phyloP scores from a whole-genome alignment of 2,113 vertebrate species.

The Sciurus niger region DNA sequence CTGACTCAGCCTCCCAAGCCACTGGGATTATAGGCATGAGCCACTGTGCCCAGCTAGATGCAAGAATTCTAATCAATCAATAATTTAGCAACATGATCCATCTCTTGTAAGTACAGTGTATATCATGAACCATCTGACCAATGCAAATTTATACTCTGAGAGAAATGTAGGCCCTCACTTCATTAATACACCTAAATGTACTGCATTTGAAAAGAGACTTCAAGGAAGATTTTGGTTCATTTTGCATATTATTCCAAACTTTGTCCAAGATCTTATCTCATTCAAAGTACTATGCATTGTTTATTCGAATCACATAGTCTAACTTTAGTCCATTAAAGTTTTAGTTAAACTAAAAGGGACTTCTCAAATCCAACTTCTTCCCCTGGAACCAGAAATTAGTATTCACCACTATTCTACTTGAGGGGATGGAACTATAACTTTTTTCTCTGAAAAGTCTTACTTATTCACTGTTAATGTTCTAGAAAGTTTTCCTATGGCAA shows the following conservation, averaged over 20 bases:
- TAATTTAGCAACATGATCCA: not conserved
- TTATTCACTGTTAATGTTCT: slow-evolving; percentile 8
- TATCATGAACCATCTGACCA: not conserved
- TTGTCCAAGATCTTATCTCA: not conserved
- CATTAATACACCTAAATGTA: not conserved
- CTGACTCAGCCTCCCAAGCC: too few species aligned
- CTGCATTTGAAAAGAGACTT: not conserved
- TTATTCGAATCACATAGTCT: not conserved
- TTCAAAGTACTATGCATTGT: not conserved
- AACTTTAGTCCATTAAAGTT: not conserved
- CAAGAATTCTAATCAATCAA: not conserved
- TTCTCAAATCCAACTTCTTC: not conserved
- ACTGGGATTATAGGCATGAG: too few species aligned
- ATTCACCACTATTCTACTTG: slow-evolving; percentile 19
- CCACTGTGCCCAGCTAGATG: too few species aligned
- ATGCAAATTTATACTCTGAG: not conserved
- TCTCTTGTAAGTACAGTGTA: not conserved
- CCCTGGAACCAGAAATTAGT: not conserved
- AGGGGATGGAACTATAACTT: not conserved
- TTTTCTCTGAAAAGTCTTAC: slow-evolving; percentile 31
- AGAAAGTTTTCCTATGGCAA: slow-evolving; percentile 12
- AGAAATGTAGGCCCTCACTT: not conserved
- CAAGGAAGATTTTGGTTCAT: not conserved
- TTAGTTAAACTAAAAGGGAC: not conserved
- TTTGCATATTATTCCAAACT: not conserved